These are phyloP conservation scores for Isotomurus palustris DNA, from an alignment of 2,888 invertebrate genomes.

Conservation along the genomic window DNA sequence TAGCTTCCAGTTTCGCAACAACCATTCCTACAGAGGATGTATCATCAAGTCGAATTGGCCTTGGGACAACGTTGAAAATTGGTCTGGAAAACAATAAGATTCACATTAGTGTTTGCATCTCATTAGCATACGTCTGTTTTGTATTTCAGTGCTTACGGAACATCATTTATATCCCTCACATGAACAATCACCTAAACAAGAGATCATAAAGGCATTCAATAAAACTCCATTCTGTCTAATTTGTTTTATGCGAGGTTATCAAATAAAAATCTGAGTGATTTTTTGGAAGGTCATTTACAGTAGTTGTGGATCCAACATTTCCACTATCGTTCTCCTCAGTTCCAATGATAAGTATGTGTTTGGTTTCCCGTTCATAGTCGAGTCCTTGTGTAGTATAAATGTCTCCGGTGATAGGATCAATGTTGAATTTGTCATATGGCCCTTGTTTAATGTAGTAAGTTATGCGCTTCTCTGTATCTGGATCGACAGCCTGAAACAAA, in stretches of 20 bases:
- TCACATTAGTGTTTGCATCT: neutral
- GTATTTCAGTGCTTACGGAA: slow-evolving; percentile 53
- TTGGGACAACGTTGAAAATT: slow-evolving; percentile 74
- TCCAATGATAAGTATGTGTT: slow-evolving; percentile 71
- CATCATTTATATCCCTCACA: slow-evolving; percentile 70
- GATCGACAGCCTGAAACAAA: slow-evolving; percentile 67
- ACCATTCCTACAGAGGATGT: slow-evolving; percentile 74
- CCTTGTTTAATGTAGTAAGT: slow-evolving; percentile 80
- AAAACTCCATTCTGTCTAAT: neutral
- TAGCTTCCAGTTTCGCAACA: slow-evolving; percentile 71
- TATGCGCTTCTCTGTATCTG: slow-evolving; percentile 66
- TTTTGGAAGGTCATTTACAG: slow-evolving; percentile 51
- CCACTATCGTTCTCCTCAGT: slow-evolving; percentile 75
- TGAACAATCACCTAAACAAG: slow-evolving; percentile 21
- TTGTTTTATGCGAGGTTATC: neutral
- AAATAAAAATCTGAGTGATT: neutral
- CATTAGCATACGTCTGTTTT: neutral
- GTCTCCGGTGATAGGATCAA: slow-evolving; percentile 73
- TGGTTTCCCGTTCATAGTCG: slow-evolving; percentile 70
- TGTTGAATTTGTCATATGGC: slow-evolving; percentile 72
- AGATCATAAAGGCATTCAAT: slow-evolving; percentile 1
- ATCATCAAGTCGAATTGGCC: slow-evolving; percentile 77
- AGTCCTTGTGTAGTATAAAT: slow-evolving; percentile 70
- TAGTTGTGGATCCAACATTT: slow-evolving; percentile 66
- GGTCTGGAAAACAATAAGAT: slow-evolving; percentile 52